These are phyloP conservation scores for Formicarius rufipectus DNA, from an alignment of 2,113 vertebrate genomes.

Conservation along the genomic window DNA sequence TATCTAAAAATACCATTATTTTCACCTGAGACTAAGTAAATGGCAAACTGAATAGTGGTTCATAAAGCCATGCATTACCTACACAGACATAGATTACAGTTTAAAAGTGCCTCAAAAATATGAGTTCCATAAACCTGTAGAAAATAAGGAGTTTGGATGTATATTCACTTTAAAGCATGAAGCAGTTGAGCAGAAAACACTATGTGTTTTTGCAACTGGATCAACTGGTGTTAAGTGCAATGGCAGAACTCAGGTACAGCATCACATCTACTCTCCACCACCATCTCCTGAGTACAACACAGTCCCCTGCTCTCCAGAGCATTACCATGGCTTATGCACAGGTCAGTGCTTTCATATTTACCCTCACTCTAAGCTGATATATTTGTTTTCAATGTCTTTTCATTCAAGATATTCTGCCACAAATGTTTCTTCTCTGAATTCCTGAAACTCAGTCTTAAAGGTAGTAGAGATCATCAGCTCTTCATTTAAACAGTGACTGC, in stretches of 20 bases:
- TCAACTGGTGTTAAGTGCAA: neutral
- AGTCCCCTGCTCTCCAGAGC: rapidly evolving
- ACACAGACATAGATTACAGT: neutral
- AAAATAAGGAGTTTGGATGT: neutral
- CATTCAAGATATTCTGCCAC: neutral
- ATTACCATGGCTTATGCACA: neutral
- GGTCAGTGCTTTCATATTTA: neutral
- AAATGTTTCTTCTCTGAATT: neutral
- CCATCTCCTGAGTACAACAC: rapidly evolving
- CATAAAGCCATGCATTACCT: neutral
- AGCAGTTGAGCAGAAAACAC: rapidly evolving
- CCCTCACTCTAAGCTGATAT: neutral
- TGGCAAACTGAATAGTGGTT: neutral
- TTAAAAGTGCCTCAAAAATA: neutral
- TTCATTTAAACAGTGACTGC: neutral
- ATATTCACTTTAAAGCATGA: neutral
- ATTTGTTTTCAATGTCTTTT: neutral
- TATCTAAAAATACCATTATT: neutral
- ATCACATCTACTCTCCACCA: rapidly evolving
- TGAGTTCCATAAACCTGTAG: neutral
- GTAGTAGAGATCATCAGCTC: neutral
- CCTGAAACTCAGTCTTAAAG: neutral
- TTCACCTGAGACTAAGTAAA: neutral
- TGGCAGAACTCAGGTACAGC: neutral
- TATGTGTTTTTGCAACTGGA: neutral